A percentile compares a stretch with the other conserved stretches of the same genome.
Evolutionary conservation across 1,140 invertebrate genomes (phyloP).

Genomic region (Euwallacea fornicatus): DNA sequence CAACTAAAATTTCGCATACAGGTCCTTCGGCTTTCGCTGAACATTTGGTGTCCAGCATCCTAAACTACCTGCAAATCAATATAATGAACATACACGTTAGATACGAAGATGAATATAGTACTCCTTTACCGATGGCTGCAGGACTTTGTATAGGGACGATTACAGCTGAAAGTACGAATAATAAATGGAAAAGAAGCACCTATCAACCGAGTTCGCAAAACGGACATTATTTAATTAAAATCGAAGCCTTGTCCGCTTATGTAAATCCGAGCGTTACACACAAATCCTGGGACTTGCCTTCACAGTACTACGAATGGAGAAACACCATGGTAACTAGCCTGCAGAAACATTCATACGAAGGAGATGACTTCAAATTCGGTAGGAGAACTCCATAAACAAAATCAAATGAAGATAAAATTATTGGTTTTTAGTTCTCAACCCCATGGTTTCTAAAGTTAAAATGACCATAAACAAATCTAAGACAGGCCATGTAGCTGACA

Average conservation of each 20-base stretch:
- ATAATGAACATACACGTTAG: conserved; percentile 80
- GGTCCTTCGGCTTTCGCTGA: conserved; percentile 65
- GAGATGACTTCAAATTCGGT: conserved; percentile 50
- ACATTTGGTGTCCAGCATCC: conserved; percentile 70
- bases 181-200: conserved; percentile 79
- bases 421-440: conserved; percentile 51
- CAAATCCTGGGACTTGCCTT: conserved; percentile 60
- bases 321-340: conserved; percentile 71
- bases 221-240: conserved; percentile 75
- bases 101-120: conserved; percentile 76
- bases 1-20: background rate
- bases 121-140: conserved; percentile 68
- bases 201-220: conserved; percentile 65
- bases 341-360: conserved; percentile 75
- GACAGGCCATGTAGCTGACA: conserved; percentile 69
- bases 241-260: conserved; percentile 77
- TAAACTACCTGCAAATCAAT: conserved; percentile 81
- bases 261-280: conserved; percentile 69
- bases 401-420: background rate
- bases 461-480: conserved; percentile 75
- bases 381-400: conserved; percentile 3
- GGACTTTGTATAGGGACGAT: conserved; percentile 79
- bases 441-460: conserved; percentile 73
- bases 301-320: conserved; percentile 66
- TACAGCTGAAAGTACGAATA: conserved; percentile 73